Evolutionary conservation across 23 tunicate species (phyloP), one percentile per base, ranked within the genome.

Genomic region (Trididemnum nubilum): DNA sequence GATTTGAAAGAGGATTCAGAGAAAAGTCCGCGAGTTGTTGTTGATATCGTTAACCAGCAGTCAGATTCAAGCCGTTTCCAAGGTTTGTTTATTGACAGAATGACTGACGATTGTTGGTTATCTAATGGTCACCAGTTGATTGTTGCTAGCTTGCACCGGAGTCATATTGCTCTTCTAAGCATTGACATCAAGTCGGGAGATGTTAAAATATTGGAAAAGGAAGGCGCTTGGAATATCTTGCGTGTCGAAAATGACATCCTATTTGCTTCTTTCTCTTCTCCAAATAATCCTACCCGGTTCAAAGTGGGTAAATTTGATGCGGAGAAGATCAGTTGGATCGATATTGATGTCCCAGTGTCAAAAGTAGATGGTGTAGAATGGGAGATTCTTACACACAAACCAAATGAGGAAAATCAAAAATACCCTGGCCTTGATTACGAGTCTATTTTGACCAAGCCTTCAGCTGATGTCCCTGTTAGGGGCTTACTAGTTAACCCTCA

Each of bases 401-500:
- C 98, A 1, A 64, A 52, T 0, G 36, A 67, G 30, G 28, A 29
- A 2, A 87, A 88, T 71, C 9, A 59, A 49, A 36, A 87, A 3
- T 93, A 79, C 33, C 87, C 93, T 35, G 82, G 29, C 5, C 37
- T 93, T 15, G 77, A 44, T 76, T 70, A 33, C 66, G 98, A 93
- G 74, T 87, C 87, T 18, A 58, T 93, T 37, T 72, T 93, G 36
- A 27, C 79, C 18, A 38, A 76, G 64, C 98, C 98, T 22, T 54
- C 21, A 4, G 83, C n/a, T 35, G 63, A 36, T 27, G 33, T 21
- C 12, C 34, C 71, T 36, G 36, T 18, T 30, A 3, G 25, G 2
- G 85, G 89, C 0, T 35, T 93, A 33, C 74, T 93, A 21, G 85
- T 93, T 12, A 80, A 72, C 40, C 98, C 98, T 19, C 98, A 93